These are phyloP conservation scores for Drosophila baimaii DNA, from an alignment of 1,140 invertebrate genomes.

Conservation along the genomic window DNA sequence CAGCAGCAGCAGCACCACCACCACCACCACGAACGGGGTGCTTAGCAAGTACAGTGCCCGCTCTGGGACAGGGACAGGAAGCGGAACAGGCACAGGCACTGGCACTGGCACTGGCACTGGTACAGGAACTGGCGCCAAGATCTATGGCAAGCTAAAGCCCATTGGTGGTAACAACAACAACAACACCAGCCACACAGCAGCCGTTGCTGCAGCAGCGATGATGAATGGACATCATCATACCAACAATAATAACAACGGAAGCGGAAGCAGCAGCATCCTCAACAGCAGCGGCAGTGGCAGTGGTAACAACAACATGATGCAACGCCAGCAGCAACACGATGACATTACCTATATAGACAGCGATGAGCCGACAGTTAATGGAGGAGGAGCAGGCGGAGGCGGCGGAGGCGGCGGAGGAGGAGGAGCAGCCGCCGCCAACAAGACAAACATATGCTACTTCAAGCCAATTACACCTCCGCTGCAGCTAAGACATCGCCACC, in stretches of 20 bases:
- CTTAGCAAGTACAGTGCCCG: constrained; percentile 30
- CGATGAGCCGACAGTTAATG: constrained; percentile 66
- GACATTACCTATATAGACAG: constrained; percentile 83
- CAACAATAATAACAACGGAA: constrained; percentile 15
- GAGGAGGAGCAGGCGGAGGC: neutral
- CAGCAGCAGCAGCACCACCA: constrained; percentile 26
- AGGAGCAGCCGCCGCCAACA: constrained; percentile 9
- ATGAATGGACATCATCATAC: constrained; percentile 25
- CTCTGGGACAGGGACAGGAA: too few species aligned
- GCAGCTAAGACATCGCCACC: constrained; percentile 39
- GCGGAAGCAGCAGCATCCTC: constrained; percentile 13
- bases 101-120: too few species aligned
- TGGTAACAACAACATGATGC: constrained; percentile 61
- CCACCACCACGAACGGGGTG: constrained; percentile 18
- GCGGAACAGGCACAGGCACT: too few species aligned
- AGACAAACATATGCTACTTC: constrained; percentile 58
- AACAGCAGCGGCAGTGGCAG: constrained; percentile 21
- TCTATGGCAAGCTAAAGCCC: constrained; percentile 58
- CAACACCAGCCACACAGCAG: constrained; percentile 10
- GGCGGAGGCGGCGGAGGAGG: neutral
- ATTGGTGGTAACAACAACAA: constrained; percentile 5
- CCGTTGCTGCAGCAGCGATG: constrained; percentile 7
- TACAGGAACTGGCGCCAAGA: too few species aligned
- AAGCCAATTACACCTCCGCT: constrained; percentile 68
- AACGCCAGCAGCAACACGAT: constrained; percentile 70